These are phyloP conservation scores for Yponomeuta plumbellus DNA, from an alignment of 2,888 invertebrate species.

Conservation along the genomic window DNA sequence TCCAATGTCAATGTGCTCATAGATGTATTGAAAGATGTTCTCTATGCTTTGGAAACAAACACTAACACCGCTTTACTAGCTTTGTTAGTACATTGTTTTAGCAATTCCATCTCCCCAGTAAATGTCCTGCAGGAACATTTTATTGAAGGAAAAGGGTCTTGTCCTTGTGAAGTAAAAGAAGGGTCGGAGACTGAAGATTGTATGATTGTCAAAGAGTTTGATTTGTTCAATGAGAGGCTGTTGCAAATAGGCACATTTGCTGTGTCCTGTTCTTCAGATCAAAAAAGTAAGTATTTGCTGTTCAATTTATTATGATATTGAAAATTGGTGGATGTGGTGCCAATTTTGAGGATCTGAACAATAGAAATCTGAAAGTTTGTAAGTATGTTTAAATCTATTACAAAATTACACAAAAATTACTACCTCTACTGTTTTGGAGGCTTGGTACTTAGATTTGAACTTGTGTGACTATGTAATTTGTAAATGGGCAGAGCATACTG, in stretches of 20 bases:
- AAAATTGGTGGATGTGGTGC: not conserved
- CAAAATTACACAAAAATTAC: no score
- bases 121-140: slow-evolving; percentile 51
- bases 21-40: slow-evolving; percentile 77
- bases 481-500: no score
- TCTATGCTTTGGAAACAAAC: slow-evolving; percentile 80
- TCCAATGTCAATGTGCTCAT: slow-evolving; percentile 73
- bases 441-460: no score
- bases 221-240: slow-evolving; percentile 80
- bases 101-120: slow-evolving; percentile 43
- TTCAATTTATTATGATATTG: not conserved
- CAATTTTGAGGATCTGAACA: no score
- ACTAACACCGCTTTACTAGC: slow-evolving; percentile 80
- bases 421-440: no score
- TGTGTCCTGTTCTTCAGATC: slow-evolving; percentile 74
- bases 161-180: slow-evolving; percentile 37
- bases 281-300: slow-evolving; percentile 45
- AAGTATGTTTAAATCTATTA: no score
- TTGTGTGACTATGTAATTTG: no score
- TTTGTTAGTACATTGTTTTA: slow-evolving; percentile 66
- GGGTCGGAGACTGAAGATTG: slow-evolving; percentile 60
- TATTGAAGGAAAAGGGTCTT: slow-evolving; percentile 31
- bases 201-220: slow-evolving; percentile 77
- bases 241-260: slow-evolving; percentile 83
- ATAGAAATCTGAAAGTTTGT: no score